Evolutionary conservation across 2,888 invertebrate genomes (phyloP).

Genomic region (Stictocephala bisonia): DNA sequence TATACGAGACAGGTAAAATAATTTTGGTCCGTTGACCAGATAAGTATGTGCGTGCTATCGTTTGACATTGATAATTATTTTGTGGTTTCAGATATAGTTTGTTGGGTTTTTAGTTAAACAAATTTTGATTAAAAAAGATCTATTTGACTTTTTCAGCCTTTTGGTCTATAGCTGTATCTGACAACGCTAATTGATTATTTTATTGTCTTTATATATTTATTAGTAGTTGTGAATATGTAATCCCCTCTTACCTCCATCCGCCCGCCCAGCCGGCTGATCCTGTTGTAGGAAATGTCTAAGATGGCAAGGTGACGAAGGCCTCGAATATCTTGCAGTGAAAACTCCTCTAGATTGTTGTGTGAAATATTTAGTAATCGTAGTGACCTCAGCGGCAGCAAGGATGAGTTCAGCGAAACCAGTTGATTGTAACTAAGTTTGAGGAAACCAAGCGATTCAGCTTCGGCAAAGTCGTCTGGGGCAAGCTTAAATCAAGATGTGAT

Average conservation of each 20-base stretch:
- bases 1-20: too few relatives aligned
- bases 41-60: too few relatives aligned
- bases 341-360: constrained; percentile 79
- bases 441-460: constrained; percentile 76
- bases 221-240: background rate
- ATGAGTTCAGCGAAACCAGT: constrained; percentile 77
- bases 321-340: constrained; percentile 83
- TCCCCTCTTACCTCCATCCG: constrained; percentile 70
- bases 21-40: too few relatives aligned
- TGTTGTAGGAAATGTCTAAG: constrained; percentile 82
- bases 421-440: constrained; percentile 80
- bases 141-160: background rate
- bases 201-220: background rate
- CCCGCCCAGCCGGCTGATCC: constrained; percentile 74
- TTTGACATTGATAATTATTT: too few relatives aligned
- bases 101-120: too few relatives aligned
- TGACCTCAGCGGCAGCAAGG: constrained; percentile 75
- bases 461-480: constrained; percentile 79
- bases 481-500: constrained; percentile 66
- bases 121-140: background rate
- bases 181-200: too few relatives aligned
- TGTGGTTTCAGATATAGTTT: too few relatives aligned
- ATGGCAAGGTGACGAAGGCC: constrained; percentile 77
- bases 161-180: background rate
- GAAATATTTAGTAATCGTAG: constrained; percentile 79